These are phyloP conservation scores for Xestobium rufovillosum DNA, from an alignment of 2,888 invertebrate genomes.

Conservation along the genomic window DNA sequence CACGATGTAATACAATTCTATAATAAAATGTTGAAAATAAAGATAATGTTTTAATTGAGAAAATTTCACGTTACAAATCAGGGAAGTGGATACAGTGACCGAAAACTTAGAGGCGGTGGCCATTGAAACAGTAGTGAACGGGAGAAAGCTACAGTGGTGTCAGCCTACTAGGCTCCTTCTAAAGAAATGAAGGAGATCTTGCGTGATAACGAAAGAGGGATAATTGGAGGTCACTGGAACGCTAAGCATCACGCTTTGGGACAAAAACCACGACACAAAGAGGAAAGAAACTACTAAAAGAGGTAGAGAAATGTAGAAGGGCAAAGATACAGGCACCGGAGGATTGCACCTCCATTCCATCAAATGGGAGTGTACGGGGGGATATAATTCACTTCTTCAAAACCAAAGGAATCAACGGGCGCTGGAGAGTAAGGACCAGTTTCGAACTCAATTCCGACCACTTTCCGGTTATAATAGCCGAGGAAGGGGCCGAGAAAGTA, in stretches of 20 bases:
- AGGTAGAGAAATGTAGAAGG: conserved; percentile 3
- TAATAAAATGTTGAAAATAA: too few relatives aligned
- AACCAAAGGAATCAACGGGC: background rate
- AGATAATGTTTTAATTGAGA: too few relatives aligned
- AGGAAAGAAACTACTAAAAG: conserved; percentile 1
- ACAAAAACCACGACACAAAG: background rate
- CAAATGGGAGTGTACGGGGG: background rate
- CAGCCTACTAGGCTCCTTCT: background rate
- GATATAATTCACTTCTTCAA: background rate
- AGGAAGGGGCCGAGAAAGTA: background rate
- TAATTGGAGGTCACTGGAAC: background rate
- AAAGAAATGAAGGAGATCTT: background rate
- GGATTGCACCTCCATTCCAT: background rate
- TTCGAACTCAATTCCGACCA: conserved; percentile 1
- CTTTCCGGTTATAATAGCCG: background rate
- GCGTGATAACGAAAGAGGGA: background rate
- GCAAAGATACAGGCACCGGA: background rate
- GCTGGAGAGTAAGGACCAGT: background rate
- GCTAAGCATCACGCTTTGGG: background rate
- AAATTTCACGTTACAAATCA: too few relatives aligned
- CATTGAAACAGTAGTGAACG: background rate
- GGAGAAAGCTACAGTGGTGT: background rate
- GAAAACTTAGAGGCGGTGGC: background rate
- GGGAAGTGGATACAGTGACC: background rate
- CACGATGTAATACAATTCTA: too few relatives aligned